Conservation (phyloP, 2,888 invertebrate genomes). For the Orthonevra nobilis region DNA sequence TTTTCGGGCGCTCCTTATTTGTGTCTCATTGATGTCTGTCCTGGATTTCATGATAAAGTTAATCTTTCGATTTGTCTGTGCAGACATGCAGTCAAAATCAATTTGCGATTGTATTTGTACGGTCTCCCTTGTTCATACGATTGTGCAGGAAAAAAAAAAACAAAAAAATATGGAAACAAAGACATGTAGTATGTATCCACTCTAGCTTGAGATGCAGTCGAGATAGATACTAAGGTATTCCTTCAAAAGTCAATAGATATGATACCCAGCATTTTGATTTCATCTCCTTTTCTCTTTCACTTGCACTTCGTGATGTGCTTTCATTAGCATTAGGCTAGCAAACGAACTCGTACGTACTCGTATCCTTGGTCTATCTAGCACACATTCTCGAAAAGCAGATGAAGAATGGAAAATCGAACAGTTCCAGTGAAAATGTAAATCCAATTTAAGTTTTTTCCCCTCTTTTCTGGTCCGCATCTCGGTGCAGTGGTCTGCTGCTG, state of each 20-base stretch:
- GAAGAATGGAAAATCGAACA: conserved; percentile 59
- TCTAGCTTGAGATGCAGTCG: conserved; percentile 47
- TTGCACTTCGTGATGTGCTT: conserved; percentile 32
- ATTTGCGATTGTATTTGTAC: conserved; percentile 24
- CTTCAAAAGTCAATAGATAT: conserved; percentile 29
- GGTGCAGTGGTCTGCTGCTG: neutral
- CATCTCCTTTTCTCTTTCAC: conserved; percentile 7
- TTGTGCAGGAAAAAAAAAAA: conserved; percentile 2
- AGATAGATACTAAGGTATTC: conserved; percentile 25
- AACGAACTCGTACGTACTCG: too few relatives aligned
- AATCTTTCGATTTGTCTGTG: conserved; percentile 61
- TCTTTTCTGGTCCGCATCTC: conserved; percentile 10
- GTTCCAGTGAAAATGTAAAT: conserved; percentile 51
- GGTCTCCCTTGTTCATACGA: too few relatives aligned
- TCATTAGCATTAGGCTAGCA: conserved; percentile 53
- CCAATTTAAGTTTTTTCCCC: conserved; percentile 42
- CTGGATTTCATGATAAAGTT: conserved; percentile 6
- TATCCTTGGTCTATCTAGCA: conserved; percentile 13
- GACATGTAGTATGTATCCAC: conserved; percentile 36
- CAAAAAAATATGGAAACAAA: conserved; percentile 9
- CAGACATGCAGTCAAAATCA: conserved; percentile 42
- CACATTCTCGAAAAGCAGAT: conserved; percentile 15
- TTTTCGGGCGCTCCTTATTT: conserved; percentile 57
- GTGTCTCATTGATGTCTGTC: conserved; percentile 29
- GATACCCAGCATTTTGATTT: conserved; percentile 14